Evolutionary conservation across 1,140 invertebrate species (phyloP), one percentile per base, ranked within the genome.

Genomic region (Carcinoscorpius rotundicauda): DNA sequence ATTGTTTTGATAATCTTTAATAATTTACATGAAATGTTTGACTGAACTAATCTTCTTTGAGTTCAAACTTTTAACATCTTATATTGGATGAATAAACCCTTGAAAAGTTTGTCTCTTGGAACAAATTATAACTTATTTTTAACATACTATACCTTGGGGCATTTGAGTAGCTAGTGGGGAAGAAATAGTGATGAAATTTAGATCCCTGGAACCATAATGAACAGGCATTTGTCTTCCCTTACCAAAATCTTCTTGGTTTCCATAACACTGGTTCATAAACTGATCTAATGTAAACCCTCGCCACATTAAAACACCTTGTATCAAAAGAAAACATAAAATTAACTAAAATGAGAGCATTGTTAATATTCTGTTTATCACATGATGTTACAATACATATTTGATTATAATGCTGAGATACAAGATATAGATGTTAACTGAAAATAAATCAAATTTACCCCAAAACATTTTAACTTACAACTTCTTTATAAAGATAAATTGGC

Each of bases 191-290:
- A 97, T 85, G 79, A 97, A 97, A 79, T 94, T 91, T 1, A 87
- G 80, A 48, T 88, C 82, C 72, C 83, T 87, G 4, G 83, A 85
- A 4, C 91, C 92, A 78, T 94, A 96, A 76, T 95, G 92, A 5
- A 97, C 87, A 0, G 95, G 95, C 95, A 98, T 98, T 79, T 97
- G 93, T 70, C 86, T 84, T 4, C 95, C 95, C 76, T 91, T 91
- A n/a, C 87, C 89, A n/a, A 79, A 67, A 77, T 98, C 96, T 56
- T 87, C 83, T 58, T 76, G 75, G 78, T 98, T 99, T 49, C 95
- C 93, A 75, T 97, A 99, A 74, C 96, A 98, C 76, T 99, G 97
- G 79, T 97, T 87, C 77, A 98, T 87, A 71, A 96, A 89, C 71
- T 93, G 81, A n/a, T 86, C 81, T 3, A 97, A 77, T 0, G 84